These are phyloP conservation scores for Callyntrura sp. DNA, from an alignment of 2,888 invertebrate genomes.

Conservation along the genomic window DNA sequence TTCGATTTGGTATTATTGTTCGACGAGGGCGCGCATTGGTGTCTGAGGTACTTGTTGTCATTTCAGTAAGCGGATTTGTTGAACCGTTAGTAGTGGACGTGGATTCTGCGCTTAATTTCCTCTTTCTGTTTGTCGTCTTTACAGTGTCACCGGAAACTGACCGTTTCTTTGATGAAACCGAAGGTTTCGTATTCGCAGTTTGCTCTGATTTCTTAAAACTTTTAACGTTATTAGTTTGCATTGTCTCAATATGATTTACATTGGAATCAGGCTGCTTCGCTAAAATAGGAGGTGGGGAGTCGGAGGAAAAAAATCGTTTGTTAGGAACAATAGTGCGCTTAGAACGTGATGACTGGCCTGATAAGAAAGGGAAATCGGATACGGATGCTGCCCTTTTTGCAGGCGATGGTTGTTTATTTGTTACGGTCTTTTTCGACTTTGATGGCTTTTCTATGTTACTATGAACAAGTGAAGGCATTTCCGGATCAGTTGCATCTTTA, in stretches of 20 bases:
- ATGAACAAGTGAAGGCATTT: conserved; percentile 31
- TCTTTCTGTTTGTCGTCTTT: not conserved
- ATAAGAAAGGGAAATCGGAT: conserved; percentile 50
- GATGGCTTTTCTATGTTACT: not conserved
- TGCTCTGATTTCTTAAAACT: not conserved
- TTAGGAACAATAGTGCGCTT: conserved; percentile 72
- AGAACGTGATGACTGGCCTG: conserved; percentile 60
- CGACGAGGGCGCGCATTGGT: conserved; percentile 59
- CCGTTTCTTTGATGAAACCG: conserved; percentile 32
- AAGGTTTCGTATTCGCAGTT: not conserved
- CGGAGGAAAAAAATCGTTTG: conserved; percentile 66
- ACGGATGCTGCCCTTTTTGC: conserved; percentile 15
- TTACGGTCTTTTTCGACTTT: not conserved
- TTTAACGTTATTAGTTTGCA: not conserved
- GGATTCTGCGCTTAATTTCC: conserved; percentile 2
- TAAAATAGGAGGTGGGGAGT: conserved; percentile 19
- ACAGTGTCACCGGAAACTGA: conserved; percentile 3
- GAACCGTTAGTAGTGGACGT: not conserved
- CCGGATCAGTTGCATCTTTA: not conserved
- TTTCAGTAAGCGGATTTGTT: not conserved
- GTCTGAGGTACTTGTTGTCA: not conserved
- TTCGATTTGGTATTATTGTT: conserved; percentile 72
- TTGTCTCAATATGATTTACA: not conserved
- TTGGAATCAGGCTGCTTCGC: not conserved
- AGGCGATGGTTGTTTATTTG: conserved; percentile 58